These are phyloP conservation scores for Cephus rjabovi DNA, from an alignment of 2,888 invertebrate species.

Conservation along the genomic window DNA sequence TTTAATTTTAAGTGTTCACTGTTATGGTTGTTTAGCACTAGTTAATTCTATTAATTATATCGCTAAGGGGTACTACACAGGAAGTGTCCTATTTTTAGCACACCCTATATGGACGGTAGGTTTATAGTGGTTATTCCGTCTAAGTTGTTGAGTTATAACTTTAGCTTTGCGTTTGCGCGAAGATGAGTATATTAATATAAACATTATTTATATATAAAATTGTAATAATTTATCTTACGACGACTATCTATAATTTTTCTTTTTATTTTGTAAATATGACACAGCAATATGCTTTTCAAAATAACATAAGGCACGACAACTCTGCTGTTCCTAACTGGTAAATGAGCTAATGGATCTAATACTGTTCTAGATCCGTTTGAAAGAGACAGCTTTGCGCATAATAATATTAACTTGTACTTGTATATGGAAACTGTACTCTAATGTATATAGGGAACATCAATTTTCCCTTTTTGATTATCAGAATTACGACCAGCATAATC, in stretches of 20 bases:
- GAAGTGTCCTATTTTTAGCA: background rate
- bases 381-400: background rate
- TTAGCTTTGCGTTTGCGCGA: background rate
- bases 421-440: background rate
- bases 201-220: slow-evolving; percentile 1
- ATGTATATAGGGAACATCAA: slow-evolving; percentile 21
- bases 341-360: background rate
- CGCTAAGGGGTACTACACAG: background rate
- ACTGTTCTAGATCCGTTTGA: background rate
- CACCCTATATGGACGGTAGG: background rate
- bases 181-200: background rate
- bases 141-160: background rate
- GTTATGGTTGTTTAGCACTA: background rate
- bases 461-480: background rate
- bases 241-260: slow-evolving; percentile 2
- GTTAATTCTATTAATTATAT: background rate
- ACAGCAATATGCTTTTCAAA: background rate
- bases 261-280: slow-evolving; percentile 1
- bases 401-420: background rate
- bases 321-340: background rate
- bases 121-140: background rate
- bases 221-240: background rate
- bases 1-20: slow-evolving; percentile 8
- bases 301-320: background rate
- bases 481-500: slow-evolving; percentile 15